Evolutionary conservation across 2,797 vertebrate genomes (phyloP).

Genomic region (Gallinago nigripennis): DNA sequence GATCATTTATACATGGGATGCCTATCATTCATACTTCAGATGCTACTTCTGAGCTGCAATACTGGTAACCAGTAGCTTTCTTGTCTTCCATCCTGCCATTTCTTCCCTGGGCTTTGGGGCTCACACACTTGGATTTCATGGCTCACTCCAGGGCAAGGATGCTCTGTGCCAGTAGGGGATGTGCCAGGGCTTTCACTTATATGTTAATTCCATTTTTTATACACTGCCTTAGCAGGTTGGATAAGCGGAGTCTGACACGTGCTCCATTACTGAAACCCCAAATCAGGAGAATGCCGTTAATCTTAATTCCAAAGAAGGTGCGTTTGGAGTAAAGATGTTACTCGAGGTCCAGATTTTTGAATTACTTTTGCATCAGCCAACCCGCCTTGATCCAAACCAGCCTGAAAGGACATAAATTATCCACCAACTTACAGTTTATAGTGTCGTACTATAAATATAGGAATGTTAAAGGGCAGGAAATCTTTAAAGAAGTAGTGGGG

Average conservation of each 20-base stretch:
- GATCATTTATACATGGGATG: background rate
- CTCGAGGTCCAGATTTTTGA: background rate
- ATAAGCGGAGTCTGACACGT: background rate
- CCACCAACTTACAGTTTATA: background rate
- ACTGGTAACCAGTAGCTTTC: background rate
- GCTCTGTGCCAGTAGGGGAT: background rate
- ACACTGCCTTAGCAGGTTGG: background rate
- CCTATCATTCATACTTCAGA: background rate
- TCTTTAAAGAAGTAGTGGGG: background rate
- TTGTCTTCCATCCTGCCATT: background rate
- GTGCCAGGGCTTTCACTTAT: background rate
- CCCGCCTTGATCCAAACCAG: background rate
- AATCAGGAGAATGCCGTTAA: background rate
- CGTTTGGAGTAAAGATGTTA: background rate
- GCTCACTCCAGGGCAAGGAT: background rate
- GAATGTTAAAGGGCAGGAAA: background rate
- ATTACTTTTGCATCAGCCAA: background rate
- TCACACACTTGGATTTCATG: background rate
- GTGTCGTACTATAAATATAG: background rate
- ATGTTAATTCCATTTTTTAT: conserved; percentile 28
- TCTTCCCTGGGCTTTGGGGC: background rate
- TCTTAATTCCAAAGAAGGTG: background rate
- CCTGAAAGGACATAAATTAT: background rate
- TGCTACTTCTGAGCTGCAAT: background rate
- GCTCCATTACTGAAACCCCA: background rate